phyloP scores from a whole-genome alignment of 2,888 invertebrate species.

The Empis stercorea region DNA sequence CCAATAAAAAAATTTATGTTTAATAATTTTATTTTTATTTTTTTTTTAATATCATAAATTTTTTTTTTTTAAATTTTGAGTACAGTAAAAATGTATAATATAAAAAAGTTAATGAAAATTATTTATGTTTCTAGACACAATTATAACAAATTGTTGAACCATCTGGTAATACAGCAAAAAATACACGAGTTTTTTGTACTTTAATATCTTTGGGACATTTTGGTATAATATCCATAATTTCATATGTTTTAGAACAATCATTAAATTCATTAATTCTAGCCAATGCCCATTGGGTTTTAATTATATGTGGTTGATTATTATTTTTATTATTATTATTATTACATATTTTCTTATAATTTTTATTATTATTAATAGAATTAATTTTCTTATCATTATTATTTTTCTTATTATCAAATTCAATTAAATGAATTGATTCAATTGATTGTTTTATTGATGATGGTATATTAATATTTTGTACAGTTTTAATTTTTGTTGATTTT shows the following conservation, averaged over 20 bases:
- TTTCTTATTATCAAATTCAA: background rate
- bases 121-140: slow-evolving; percentile 1
- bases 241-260: slow-evolving; percentile 9
- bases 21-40: too few species aligned
- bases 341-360: background rate
- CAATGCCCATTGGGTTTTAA: slow-evolving; percentile 8
- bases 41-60: too few species aligned
- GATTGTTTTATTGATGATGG: too few species aligned
- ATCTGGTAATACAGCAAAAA: slow-evolving; percentile 11
- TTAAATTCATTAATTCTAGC: slow-evolving; percentile 8
- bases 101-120: too few species aligned
- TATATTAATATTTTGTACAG: too few species aligned
- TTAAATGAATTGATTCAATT: too few species aligned
- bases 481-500: too few species aligned
- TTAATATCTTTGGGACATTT: slow-evolving; percentile 1
- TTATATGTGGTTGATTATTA: background rate
- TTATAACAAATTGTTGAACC: slow-evolving; percentile 10
- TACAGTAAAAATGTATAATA: too few species aligned
- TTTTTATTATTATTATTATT: background rate
- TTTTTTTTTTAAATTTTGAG: too few species aligned
- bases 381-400: background rate
- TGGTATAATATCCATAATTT: slow-evolving; percentile 7
- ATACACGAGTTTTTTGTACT: slow-evolving; percentile 2
- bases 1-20: too few species aligned
- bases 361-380: background rate